phyloP scores from a whole-genome alignment of 2,113 vertebrate genomes.

The Misgurnus anguillicaudatus region DNA sequence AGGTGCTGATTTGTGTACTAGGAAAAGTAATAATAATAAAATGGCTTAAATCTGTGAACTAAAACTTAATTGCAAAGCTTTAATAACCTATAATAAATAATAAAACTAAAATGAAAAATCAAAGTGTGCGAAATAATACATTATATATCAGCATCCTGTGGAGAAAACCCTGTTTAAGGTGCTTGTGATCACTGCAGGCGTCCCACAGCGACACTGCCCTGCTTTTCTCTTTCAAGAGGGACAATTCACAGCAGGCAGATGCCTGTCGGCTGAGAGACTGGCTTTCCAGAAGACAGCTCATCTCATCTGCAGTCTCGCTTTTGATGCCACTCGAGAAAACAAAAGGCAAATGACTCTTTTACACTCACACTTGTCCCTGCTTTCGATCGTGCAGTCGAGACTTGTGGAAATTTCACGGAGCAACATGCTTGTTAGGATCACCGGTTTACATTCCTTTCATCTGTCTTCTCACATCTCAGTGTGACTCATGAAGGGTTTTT shows the following conservation, averaged over 20 bases:
- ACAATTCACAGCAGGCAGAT: conserved; percentile 38
- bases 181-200: conserved; percentile 35
- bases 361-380: conserved; percentile 14
- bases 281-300: conserved; percentile 36
- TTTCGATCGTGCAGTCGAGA: not conserved
- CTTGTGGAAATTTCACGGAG: conserved; percentile 12
- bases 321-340: conserved; percentile 32
- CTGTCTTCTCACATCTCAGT: not conserved
- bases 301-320: conserved; percentile 32
- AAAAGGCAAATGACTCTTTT: not conserved
- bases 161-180: conserved; percentile 30
- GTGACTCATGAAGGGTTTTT: not conserved
- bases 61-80: not conserved
- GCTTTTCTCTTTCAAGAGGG: conserved; percentile 36
- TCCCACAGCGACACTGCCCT: conserved; percentile 7
- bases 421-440: conserved; percentile 18
- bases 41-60: too few relatives aligned
- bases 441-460: not conserved
- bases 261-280: conserved; percentile 21
- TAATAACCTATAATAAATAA: not conserved
- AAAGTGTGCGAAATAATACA: not conserved
- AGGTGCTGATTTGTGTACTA: too few relatives aligned
- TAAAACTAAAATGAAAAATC: not conserved
- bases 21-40: too few relatives aligned
- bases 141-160: not conserved